Conservation (phyloP, 2,113 vertebrate genomes). For the Anarhynchus alexandrinus region DNA sequence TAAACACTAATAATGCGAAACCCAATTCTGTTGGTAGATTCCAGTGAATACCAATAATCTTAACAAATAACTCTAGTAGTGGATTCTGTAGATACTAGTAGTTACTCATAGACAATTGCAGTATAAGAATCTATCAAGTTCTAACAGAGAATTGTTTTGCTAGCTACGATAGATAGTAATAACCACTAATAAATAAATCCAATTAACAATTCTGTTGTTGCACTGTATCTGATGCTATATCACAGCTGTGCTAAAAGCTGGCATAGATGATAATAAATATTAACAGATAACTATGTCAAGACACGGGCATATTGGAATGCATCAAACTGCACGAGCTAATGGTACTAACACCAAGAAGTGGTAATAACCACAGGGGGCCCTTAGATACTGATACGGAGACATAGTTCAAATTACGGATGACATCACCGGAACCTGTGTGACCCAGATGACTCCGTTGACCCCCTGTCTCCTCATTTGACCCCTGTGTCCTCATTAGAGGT, state of each 20-base stretch:
- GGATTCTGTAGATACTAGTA: background rate
- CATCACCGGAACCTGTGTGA: background rate
- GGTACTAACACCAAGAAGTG: no score
- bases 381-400: accelerated
- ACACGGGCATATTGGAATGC: accelerated
- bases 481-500: no score
- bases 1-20: background rate
- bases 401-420: accelerated
- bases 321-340: accelerated
- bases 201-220: background rate
- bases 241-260: accelerated
- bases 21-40: no score
- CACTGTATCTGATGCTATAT: accelerated
- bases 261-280: background rate
- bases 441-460: background rate
- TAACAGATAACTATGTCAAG: accelerated
- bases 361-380: accelerated
- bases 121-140: no score
- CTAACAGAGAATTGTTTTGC: background rate
- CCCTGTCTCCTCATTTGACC: no score
- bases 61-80: background rate
- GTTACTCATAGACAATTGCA: no score
- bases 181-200: background rate
- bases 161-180: background rate
- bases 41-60: background rate